Evolutionary conservation across 2,797 vertebrate species (phyloP).

Genomic region (Avahi laniger): DNA sequence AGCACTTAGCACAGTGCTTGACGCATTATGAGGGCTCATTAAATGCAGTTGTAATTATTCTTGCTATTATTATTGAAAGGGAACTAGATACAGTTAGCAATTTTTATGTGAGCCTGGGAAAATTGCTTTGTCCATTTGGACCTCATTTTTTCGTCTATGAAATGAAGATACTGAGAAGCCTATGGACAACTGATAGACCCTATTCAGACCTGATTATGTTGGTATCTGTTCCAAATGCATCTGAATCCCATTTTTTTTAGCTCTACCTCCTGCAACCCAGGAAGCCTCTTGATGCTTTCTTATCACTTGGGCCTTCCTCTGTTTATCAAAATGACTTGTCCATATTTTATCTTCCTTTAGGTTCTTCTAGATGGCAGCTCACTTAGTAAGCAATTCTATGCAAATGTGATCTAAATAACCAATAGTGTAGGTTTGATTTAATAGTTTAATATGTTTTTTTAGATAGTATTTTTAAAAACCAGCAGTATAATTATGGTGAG

Average conservation of each 20-base stretch:
- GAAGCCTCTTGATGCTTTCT: not conserved
- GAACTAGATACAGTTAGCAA: not conserved
- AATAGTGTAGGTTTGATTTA: not conserved
- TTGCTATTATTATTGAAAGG: constrained; percentile 15
- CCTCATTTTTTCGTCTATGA: not conserved
- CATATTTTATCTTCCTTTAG: not conserved
- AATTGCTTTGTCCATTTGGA: not conserved
- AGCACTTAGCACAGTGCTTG: not conserved
- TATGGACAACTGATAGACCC: not conserved
- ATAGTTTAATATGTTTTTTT: not conserved
- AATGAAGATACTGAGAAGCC: not conserved
- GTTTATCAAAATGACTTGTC: not conserved
- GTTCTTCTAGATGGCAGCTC: not conserved
- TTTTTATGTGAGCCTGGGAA: not conserved
- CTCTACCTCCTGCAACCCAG: not conserved
- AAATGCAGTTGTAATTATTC: constrained; percentile 15
- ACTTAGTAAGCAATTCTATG: not conserved
- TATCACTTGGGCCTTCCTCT: not conserved
- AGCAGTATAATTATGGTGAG: too few relatives aligned
- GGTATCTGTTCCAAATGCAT: not conserved
- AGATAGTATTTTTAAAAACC: not conserved
- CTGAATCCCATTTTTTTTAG: not conserved
- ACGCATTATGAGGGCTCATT: not conserved
- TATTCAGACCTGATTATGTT: not conserved
- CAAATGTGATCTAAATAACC: not conserved